Evolutionary conservation across 2,113 vertebrate genomes (phyloP).

Genomic region (Psammodynastes pulverulentus): DNA sequence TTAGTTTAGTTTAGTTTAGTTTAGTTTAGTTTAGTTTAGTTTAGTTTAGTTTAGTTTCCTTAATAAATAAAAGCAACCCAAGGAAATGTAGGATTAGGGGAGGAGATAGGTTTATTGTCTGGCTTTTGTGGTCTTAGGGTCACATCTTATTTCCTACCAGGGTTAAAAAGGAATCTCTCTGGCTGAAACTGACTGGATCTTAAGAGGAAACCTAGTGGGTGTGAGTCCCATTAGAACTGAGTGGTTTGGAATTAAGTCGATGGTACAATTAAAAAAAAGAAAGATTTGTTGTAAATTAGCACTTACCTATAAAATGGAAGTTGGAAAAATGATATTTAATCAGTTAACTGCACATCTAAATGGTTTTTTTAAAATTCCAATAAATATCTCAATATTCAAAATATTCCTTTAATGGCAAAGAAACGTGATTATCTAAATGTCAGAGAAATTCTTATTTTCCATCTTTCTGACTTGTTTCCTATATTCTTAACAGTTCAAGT

Average conservation of each 20-base stretch:
- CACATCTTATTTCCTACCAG: background rate
- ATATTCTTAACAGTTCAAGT: background rate
- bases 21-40: background rate
- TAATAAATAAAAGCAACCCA: background rate
- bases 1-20: background rate
- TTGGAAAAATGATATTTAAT: background rate
- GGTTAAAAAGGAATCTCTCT: background rate
- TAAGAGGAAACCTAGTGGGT: too few species aligned
- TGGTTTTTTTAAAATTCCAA: background rate
- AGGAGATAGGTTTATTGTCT: background rate
- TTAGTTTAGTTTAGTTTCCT: background rate
- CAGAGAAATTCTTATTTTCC: too few species aligned
- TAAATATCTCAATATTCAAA: background rate
- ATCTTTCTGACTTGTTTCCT: background rate
- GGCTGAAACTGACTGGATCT: background rate
- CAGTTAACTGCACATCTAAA: background rate
- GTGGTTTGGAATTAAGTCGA: background rate
- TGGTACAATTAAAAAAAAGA: background rate
- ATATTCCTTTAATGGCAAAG: background rate
- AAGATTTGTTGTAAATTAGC: background rate
- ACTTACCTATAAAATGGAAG: background rate
- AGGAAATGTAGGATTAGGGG: background rate
- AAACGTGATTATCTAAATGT: background rate
- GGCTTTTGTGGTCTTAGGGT: background rate
- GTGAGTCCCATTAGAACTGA: background rate